phyloP scores from a whole-genome alignment of 2,888 invertebrate genomes.

The Stratiomys singularior region DNA sequence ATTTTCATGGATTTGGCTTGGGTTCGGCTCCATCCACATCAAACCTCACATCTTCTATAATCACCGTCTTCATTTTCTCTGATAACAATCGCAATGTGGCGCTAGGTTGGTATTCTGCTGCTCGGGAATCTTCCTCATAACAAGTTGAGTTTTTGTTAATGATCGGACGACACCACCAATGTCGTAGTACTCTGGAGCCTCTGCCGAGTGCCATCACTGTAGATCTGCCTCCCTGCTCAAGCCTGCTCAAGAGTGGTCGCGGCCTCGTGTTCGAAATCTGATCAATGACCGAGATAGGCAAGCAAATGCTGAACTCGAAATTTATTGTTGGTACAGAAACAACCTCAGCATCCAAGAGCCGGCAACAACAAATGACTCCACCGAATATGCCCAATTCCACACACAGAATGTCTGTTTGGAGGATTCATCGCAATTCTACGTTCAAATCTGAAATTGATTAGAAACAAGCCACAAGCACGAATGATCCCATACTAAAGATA shows the following conservation, averaged over 20 bases:
- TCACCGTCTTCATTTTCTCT: constrained; percentile 17
- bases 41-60: neutral
- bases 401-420: neutral
- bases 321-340: constrained; percentile 35
- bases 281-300: constrained; percentile 22
- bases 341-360: neutral
- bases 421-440: neutral
- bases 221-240: no score
- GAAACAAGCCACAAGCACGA: neutral
- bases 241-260: neutral
- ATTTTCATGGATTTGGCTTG: constrained; percentile 10
- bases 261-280: constrained; percentile 14
- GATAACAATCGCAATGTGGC: constrained; percentile 41
- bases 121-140: neutral
- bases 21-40: constrained; percentile 15
- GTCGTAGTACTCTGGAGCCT: no score
- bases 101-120: constrained; percentile 15
- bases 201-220: no score
- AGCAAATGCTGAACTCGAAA: constrained; percentile 3
- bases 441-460: neutral
- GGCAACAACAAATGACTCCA: neutral
- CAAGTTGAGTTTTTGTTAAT: constrained; percentile 27
- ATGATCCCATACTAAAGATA: neutral
- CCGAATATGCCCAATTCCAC: neutral
- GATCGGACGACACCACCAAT: constrained; percentile 15